Conservation (phyloP, 2,888 invertebrate species). For the Agonopterix subpropinquella region DNA sequence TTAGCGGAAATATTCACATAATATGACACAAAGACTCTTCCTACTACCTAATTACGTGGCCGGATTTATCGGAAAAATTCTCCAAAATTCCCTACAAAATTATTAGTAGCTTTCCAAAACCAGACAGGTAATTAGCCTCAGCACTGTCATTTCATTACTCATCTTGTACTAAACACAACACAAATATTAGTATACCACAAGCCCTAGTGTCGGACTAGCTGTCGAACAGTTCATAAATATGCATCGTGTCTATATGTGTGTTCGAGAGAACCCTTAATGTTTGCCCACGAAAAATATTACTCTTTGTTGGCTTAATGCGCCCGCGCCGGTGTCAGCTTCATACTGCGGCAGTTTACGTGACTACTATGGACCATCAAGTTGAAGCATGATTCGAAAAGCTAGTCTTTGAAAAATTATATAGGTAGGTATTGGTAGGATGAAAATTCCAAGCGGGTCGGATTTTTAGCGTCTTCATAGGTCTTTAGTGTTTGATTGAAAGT, state of each 20-base stretch:
- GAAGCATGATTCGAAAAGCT: no score
- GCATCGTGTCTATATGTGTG: constrained; percentile 58
- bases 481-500: no score
- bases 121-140: constrained; percentile 5
- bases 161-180: constrained; percentile 37
- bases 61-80: no score
- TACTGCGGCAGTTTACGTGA: constrained; percentile 12
- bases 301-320: constrained; percentile 57
- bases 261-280: constrained; percentile 50
- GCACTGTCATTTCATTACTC: constrained; percentile 17
- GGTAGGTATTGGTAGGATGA: no score
- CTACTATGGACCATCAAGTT: constrained; percentile 5
- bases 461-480: no score
- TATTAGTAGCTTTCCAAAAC: no score
- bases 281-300: constrained; percentile 68
- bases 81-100: no score
- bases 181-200: constrained; percentile 54
- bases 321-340: constrained; percentile 31
- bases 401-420: no score
- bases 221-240: constrained; percentile 70
- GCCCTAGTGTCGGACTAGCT: constrained; percentile 54
- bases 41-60: no score
- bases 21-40: no score
- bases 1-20: no score
- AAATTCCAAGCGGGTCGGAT: no score